phyloP scores from a whole-genome alignment of 2,888 invertebrate species.

The Tupiocoris notatus region DNA sequence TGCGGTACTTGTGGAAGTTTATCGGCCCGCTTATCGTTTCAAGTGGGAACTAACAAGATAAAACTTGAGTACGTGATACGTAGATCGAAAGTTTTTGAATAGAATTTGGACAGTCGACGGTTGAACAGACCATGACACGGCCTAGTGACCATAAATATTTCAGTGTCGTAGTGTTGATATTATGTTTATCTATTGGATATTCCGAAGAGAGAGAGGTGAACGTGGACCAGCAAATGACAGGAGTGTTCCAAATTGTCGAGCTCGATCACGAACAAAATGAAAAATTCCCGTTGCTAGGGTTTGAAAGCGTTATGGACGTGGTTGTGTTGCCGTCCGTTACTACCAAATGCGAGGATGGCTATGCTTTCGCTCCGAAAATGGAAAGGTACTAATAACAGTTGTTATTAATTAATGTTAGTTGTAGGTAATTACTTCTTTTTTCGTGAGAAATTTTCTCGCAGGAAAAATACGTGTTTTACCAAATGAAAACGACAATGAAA shows the following conservation, averaged over 20 bases:
- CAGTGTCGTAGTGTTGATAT: too few relatives aligned
- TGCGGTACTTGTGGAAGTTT: too few relatives aligned
- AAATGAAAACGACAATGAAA: too few relatives aligned
- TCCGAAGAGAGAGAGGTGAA: background rate
- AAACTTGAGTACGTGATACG: background rate
- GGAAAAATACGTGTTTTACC: too few relatives aligned
- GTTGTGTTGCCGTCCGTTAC: background rate
- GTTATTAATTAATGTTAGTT: too few relatives aligned
- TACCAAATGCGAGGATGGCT: background rate
- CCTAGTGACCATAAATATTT: too few relatives aligned
- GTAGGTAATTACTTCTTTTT: too few relatives aligned
- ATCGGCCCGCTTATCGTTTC: background rate
- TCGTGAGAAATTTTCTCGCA: too few relatives aligned
- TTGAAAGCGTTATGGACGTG: background rate
- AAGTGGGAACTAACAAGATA: background rate
- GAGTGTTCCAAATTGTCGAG: background rate
- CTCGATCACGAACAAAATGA: background rate
- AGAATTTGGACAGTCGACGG: background rate
- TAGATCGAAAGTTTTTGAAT: background rate
- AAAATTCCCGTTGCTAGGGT: background rate
- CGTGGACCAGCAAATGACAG: constrained; percentile 6
- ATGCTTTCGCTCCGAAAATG: background rate
- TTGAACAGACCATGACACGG: too few relatives aligned
- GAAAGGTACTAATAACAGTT: too few relatives aligned
- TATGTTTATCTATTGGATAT: too few relatives aligned